These are phyloP conservation scores for Cervus canadensis DNA, from an alignment of 2,113 vertebrate genomes.

Conservation along the genomic window DNA sequence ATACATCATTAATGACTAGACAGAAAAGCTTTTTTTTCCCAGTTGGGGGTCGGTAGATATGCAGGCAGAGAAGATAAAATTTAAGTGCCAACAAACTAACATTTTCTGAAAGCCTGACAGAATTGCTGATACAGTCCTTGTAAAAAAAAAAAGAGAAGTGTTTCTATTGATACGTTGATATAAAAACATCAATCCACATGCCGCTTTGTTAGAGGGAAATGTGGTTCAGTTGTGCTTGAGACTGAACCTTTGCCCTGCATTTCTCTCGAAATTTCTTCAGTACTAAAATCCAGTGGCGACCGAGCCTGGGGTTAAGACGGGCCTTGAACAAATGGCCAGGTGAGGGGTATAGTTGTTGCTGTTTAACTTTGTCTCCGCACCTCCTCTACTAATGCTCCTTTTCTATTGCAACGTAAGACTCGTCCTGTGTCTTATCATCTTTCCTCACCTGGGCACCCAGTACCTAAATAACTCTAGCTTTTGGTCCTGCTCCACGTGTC, in stretches of 20 bases:
- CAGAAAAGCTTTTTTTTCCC: not conserved
- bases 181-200: conserved; percentile 24
- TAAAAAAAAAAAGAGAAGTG: conserved; percentile 25
- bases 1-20: conserved; percentile 65
- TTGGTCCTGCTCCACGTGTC: not conserved
- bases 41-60: not conserved
- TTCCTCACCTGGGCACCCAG: not conserved
- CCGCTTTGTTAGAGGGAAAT: not conserved
- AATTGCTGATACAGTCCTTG: conserved; percentile 20
- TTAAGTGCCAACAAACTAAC: conserved; percentile 45
- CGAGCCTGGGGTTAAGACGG: not conserved
- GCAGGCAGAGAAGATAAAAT: conserved; percentile 53
- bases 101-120: conserved; percentile 34
- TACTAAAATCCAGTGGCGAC: not conserved
- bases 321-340: not conserved
- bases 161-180: not conserved
- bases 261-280: conserved; percentile 6
- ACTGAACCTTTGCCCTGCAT: not conserved
- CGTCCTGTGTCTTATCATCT: accelerated
- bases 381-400: not conserved
- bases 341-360: not conserved
- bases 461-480: not conserved
- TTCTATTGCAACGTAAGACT: not conserved
- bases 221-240: not conserved
- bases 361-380: not conserved